phyloP scores from a whole-genome alignment of 2,888 invertebrate species.

The Dendrolimus pini region DNA sequence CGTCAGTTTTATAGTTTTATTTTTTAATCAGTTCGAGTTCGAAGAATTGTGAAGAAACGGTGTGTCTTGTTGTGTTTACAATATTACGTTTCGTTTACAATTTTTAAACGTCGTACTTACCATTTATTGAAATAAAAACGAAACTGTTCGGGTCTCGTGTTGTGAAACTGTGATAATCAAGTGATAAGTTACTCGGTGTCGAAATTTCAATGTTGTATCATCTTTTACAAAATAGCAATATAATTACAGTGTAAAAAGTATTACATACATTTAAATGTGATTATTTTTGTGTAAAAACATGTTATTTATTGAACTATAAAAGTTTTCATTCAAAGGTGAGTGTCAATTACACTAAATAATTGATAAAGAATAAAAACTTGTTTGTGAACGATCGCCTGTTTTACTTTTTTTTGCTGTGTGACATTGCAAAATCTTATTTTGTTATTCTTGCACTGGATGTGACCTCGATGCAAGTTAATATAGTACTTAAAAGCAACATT shows the following conservation, averaged over 20 bases:
- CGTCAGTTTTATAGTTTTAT: not conserved
- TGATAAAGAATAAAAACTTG: not conserved
- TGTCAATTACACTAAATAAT: not conserved
- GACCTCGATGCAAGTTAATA: not conserved
- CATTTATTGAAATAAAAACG: not conserved
- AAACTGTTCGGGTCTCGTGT: not conserved
- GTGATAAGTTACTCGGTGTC: not conserved
- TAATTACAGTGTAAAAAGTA: not conserved
- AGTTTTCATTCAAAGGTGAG: constrained; percentile 4
- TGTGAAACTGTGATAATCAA: not conserved
- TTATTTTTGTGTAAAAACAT: not conserved
- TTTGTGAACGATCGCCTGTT: not conserved
- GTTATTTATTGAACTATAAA: constrained; percentile 5
- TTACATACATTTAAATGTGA: not conserved
- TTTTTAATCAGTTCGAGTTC: not conserved
- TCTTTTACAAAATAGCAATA: constrained; percentile 1
- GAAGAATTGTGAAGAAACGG: not conserved
- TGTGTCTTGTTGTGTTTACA: not conserved
- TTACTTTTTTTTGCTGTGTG: not conserved
- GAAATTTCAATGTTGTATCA: not conserved
- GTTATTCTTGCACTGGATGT: not conserved
- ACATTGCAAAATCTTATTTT: not conserved
- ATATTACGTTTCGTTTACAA: not conserved
- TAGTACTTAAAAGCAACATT: not conserved
- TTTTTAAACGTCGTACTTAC: not conserved